Base-by-base conservation (phyloP, 2,888 invertebrate species). In the Sinodicranocentrus sp. region DNA sequence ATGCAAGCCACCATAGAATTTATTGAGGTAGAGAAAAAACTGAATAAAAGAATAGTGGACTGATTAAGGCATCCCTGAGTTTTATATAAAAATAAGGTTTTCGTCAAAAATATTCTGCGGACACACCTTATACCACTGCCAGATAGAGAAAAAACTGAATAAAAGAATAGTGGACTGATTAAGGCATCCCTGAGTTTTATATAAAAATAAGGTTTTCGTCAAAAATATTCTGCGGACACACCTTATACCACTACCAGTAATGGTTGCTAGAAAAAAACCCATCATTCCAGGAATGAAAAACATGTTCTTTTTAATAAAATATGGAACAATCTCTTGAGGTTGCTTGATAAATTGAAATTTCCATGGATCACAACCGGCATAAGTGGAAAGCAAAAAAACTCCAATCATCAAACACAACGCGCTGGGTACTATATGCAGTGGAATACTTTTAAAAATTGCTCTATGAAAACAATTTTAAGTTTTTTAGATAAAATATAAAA, bases 1-100 rank as follows among this genome's bases (percentile, higher is more conserved):
- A 84, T 77, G 15, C 87, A 86, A 10, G 87, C 86, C 13, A 77
- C 70, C 26, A 86, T 33, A 48, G 87, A 85, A 54, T 82, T 88
- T 2, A 88, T 15, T 1, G 72, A 26, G 8, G 72, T 44, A 0
- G 83, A 84, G 23, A 78, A 86, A 3, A 86, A 19, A 15, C 86
- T n/a, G n/a, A n/a, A n/a, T n/a, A n/a, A n/a, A n/a, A n/a, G n/a
- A n/a, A n/a, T n/a, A n/a, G n/a, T n/a, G n/a, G n/a, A n/a, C n/a
- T n/a, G n/a, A n/a, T n/a, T n/a, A n/a, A n/a, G n/a, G n/a, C n/a
- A n/a, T n/a, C n/a, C n/a, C n/a, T n/a, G n/a, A n/a, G n/a, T n/a
- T n/a, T n/a, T n/a, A n/a, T n/a, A n/a, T n/a, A n/a, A n/a, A n/a
- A n/a, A n/a, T n/a, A n/a, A n/a, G n/a, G n/a, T n/a, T n/a, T n/a